Conservation (phyloP, 2,113 vertebrate species). For the Hymenochirus boettgeri region DNA sequence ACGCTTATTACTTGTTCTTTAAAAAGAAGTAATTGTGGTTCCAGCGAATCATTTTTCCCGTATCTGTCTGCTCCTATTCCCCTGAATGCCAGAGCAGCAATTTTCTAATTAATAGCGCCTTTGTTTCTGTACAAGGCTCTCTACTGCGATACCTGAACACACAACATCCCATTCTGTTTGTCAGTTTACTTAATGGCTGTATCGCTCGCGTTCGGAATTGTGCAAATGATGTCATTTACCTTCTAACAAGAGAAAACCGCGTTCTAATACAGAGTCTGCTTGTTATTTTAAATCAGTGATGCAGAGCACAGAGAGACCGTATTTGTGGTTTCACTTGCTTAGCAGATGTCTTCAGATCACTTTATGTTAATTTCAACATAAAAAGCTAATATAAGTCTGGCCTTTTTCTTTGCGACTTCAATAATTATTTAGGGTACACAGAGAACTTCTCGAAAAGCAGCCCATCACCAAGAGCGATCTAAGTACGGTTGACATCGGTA, state of each 20-base stretch:
- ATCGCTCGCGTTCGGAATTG: slow-evolving; percentile 49
- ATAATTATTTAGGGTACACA: slow-evolving; percentile 61
- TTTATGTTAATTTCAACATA: slow-evolving; percentile 61
- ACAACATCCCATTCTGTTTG: slow-evolving; percentile 48
- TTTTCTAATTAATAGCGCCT: slow-evolving; percentile 33
- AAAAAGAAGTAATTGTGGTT: neutral
- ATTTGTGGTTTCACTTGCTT: slow-evolving; percentile 56
- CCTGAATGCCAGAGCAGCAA: slow-evolving; percentile 22
- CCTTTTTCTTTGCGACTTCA: slow-evolving; percentile 58
- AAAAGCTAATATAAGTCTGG: slow-evolving; percentile 60
- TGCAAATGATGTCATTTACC: slow-evolving; percentile 50
- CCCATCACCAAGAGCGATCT: slow-evolving; percentile 53
- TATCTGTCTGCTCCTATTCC: neutral
- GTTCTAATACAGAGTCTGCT: slow-evolving; percentile 53
- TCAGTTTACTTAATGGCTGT: slow-evolving; percentile 56
- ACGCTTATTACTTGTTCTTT: neutral
- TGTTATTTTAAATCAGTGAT: slow-evolving; percentile 67
- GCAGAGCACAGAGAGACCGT: slow-evolving; percentile 56
- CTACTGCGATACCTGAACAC: slow-evolving; percentile 43
- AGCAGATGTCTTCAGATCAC: slow-evolving; percentile 61
- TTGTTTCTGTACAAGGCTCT: slow-evolving; percentile 20
- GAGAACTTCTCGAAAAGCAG: slow-evolving; percentile 51
- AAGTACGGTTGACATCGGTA: slow-evolving; percentile 57
- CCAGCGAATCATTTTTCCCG: neutral
- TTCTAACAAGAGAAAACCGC: slow-evolving; percentile 52